Evolutionary conservation across 2,113 vertebrate genomes (phyloP).

Genomic region (Myrmecophaga tridactyla): DNA sequence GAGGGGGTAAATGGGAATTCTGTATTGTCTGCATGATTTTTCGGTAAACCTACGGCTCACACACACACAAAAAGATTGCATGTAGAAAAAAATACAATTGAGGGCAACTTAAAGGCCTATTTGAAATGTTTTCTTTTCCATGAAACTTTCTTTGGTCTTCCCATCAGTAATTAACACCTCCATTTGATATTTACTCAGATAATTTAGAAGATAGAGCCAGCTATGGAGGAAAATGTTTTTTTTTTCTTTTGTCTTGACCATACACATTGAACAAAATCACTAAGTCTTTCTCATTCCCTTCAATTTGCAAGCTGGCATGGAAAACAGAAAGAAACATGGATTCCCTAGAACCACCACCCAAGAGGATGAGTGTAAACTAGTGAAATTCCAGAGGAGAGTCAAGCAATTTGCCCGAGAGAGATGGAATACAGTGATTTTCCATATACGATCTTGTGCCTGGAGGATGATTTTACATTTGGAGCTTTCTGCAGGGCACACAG

Average conservation of each 20-base stretch:
- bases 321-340: not conserved
- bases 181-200: not conserved
- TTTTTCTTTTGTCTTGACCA: not conserved
- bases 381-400: not conserved
- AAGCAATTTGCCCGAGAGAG: not conserved
- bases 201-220: conserved; percentile 1
- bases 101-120: not conserved
- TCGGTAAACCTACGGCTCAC: too few relatives aligned
- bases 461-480: not conserved
- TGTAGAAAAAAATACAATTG: not conserved
- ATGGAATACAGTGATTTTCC: not conserved
- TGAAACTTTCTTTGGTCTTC: not conserved
- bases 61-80: too few relatives aligned
- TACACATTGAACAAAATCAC: not conserved
- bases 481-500: not conserved
- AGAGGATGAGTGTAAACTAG: not conserved
- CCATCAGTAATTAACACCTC: not conserved
- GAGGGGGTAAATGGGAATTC: too few relatives aligned
- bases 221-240: not conserved
- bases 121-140: not conserved
- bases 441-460: not conserved
- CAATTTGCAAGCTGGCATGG: not conserved
- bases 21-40: too few relatives aligned
- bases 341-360: not conserved
- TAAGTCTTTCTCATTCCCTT: not conserved